Evolutionary conservation across 2,888 invertebrate genomes (phyloP).

Genomic region (Amiota mariae): DNA sequence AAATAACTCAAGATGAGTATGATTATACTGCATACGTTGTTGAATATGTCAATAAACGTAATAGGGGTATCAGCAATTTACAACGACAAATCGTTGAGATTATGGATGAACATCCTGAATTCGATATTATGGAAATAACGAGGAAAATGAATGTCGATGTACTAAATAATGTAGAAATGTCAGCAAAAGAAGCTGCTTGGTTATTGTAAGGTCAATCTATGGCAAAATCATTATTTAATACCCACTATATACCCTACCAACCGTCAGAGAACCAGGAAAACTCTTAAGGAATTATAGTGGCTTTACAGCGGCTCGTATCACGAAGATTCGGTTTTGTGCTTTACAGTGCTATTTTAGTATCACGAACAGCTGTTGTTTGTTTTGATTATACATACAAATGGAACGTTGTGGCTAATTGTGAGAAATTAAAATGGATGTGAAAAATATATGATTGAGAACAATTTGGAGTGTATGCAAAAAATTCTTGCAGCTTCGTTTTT

Average conservation of each 20-base stretch:
- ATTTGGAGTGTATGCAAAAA: no score
- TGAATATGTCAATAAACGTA: no score
- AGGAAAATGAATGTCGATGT: slow-evolving; percentile 55
- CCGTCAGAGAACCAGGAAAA: slow-evolving; percentile 65
- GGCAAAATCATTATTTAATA: slow-evolving; percentile 46
- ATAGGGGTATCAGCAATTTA: slow-evolving; percentile 40
- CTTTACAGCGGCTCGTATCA: no score
- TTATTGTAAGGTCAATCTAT: background rate
- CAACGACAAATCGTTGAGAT: slow-evolving; percentile 61
- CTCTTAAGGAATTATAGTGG: slow-evolving; percentile 58
- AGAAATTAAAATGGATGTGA: no score
- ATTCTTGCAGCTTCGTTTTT: no score
- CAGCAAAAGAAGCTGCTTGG: slow-evolving; percentile 25
- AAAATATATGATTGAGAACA: no score
- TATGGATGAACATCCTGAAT: slow-evolving; percentile 48
- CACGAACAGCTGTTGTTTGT: no score
- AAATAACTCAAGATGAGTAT: background rate
- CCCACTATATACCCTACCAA: slow-evolving; percentile 65
- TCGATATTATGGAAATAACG: slow-evolving; percentile 44
- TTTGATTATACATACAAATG: no score
- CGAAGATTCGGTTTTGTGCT: no score
- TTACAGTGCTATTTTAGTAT: no score
- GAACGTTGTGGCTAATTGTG: no score
- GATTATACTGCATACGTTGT: no score
- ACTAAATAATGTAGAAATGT: slow-evolving; percentile 36